Evolutionary conservation across 2,888 invertebrate genomes (phyloP).

Genomic region (Eretmocerus hayati): DNA sequence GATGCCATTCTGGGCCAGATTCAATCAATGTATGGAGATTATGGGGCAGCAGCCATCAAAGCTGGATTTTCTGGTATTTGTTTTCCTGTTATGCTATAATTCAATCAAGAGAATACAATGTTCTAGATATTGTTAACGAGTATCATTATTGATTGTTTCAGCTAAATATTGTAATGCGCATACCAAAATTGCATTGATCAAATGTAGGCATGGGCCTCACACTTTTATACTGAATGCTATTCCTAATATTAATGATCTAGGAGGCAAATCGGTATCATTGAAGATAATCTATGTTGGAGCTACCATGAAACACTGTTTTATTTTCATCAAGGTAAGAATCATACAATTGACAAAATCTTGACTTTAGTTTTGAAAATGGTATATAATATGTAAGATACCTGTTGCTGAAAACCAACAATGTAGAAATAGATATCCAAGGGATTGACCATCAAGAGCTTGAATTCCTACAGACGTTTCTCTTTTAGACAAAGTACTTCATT

Average conservation of each 20-base stretch:
- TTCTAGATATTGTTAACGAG: too few relatives aligned
- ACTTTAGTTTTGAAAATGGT: too few relatives aligned
- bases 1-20: conserved; percentile 57
- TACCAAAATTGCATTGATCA: conserved; percentile 67
- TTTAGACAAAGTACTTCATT: too few relatives aligned
- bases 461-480: too few relatives aligned
- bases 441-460: too few relatives aligned
- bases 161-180: conserved; percentile 74
- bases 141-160: conserved; percentile 16
- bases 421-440: too few relatives aligned
- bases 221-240: conserved; percentile 61
- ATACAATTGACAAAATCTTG: too few relatives aligned
- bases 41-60: conserved; percentile 64
- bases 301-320: conserved; percentile 71
- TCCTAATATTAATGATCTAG: conserved; percentile 63
- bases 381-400: too few relatives aligned
- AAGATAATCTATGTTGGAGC: conserved; percentile 69
- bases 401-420: too few relatives aligned
- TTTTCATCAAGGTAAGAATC: conserved; percentile 52
- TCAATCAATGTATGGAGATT: conserved; percentile 67
- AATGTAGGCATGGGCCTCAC: conserved; percentile 70
- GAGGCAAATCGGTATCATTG: conserved; percentile 55
- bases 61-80: conserved; percentile 55
- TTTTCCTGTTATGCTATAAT: neutral
- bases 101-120: too few relatives aligned